Percentiles rank a stretch among this genome's conserved stretches.
These are phyloP conservation scores for Alces alces DNA, from an alignment of 2,113 vertebrate species.

Conservation along the genomic window DNA sequence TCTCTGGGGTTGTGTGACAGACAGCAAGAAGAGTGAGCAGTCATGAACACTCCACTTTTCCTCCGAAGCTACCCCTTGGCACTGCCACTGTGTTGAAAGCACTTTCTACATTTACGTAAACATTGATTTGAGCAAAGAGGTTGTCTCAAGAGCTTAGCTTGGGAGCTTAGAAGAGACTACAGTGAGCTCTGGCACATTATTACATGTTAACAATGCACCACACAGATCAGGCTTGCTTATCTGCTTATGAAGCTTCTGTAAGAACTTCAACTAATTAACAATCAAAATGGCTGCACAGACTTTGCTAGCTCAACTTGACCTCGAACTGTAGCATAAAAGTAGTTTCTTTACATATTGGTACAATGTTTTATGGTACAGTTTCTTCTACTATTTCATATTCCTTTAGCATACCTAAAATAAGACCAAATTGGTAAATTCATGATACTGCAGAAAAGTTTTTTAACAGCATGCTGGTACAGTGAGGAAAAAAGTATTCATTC, in stretches of 20 bases:
- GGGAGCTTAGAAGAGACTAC: neutral
- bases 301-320: neutral
- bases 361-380: neutral
- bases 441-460: neutral
- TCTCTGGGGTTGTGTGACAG: neutral
- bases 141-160: neutral
- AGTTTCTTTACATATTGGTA: neutral
- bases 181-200: neutral
- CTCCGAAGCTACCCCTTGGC: neutral
- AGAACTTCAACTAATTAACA: neutral
- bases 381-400: neutral
- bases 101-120: neutral
- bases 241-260: neutral
- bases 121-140: neutral
- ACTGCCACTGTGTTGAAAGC: neutral
- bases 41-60: neutral
- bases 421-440: neutral
- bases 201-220: neutral
- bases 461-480: neutral
- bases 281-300: neutral
- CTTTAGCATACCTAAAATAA: conserved; percentile 1
- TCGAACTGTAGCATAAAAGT: neutral
- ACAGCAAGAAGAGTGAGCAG: neutral
- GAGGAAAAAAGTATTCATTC: neutral
- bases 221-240: neutral